Evolutionary conservation across 2,888 invertebrate genomes (phyloP).

Genomic region (Sesia apiformis): DNA sequence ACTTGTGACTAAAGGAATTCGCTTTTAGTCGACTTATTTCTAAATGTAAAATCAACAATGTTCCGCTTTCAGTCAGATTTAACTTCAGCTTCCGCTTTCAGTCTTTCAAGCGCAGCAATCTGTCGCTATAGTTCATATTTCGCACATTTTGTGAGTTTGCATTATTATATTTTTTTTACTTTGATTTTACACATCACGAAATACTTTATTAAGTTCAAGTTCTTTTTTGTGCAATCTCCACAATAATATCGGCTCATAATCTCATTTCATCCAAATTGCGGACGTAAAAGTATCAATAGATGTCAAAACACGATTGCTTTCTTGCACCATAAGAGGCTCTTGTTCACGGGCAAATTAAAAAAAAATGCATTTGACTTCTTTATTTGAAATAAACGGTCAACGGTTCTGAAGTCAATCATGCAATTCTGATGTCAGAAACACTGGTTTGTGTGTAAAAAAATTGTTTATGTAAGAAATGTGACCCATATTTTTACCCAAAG

Average conservation of each 20-base stretch:
- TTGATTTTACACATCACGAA: constrained; percentile 15
- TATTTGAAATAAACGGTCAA: constrained; percentile 16
- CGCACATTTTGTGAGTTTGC: too few relatives aligned
- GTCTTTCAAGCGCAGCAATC: background rate
- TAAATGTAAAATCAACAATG: background rate
- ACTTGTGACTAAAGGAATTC: background rate
- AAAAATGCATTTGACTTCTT: constrained; percentile 17
- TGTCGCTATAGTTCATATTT: background rate
- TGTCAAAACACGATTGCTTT: constrained; percentile 42
- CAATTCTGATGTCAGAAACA: constrained; percentile 7
- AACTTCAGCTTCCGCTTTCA: background rate
- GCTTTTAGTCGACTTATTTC: background rate
- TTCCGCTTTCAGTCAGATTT: background rate
- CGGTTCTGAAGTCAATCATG: constrained; percentile 23
- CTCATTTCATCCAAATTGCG: constrained; percentile 33
- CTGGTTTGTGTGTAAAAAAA: too few relatives aligned
- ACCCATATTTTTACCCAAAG: too few relatives aligned
- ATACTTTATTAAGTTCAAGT: constrained; percentile 23
- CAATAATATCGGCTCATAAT: constrained; percentile 31
- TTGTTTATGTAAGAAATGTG: too few relatives aligned
- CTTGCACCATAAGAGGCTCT: constrained; percentile 26
- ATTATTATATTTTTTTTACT: too few relatives aligned
- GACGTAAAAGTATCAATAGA: constrained; percentile 40
- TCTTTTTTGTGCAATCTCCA: constrained; percentile 34
- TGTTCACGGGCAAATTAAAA: constrained; percentile 42